These are phyloP conservation scores for Champsocephalus gunnari DNA, from an alignment of 2,797 vertebrate genomes.

Conservation along the genomic window DNA sequence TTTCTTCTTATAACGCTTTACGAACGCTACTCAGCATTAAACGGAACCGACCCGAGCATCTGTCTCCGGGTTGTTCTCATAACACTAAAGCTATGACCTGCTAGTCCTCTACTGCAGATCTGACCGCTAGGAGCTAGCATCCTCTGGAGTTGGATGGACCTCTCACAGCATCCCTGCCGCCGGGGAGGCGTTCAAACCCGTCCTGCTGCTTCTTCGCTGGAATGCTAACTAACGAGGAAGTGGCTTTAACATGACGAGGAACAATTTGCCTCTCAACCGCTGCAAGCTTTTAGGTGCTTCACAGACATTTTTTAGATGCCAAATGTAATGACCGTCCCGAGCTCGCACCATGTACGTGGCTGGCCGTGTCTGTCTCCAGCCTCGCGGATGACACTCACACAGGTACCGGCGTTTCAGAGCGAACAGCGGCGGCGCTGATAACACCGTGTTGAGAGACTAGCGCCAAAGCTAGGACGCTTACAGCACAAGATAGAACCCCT, in stretches of 20 bases:
- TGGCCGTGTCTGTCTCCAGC: conserved; percentile 75
- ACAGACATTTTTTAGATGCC: conserved; percentile 51
- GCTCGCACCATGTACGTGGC: conserved; percentile 70
- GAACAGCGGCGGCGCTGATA: conserved; percentile 57
- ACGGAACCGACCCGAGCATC: not conserved
- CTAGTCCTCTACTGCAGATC: conserved; percentile 34
- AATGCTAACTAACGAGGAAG: conserved; percentile 63
- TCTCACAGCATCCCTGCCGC: conserved; percentile 58
- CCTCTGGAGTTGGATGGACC: conserved; percentile 65
- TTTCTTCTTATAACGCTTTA: not conserved
- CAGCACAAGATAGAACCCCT: conserved; percentile 50
- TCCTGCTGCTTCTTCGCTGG: conserved; percentile 42
- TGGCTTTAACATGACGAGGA: conserved; percentile 53
- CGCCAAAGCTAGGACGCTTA: conserved; percentile 67
- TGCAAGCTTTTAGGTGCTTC: conserved; percentile 26
- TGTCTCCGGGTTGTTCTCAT: not conserved
- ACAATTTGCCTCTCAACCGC: conserved; percentile 3
- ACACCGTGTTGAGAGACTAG: conserved; percentile 49
- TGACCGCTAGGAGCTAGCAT: conserved; percentile 72
- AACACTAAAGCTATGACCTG: conserved; percentile 12
- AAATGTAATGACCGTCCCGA: conserved; percentile 60
- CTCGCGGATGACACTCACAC: conserved; percentile 78
- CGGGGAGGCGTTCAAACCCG: conserved; percentile 27
- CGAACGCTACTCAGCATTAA: conserved; percentile 14
- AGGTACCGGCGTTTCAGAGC: conserved; percentile 59